phyloP scores from a whole-genome alignment of 2,113 vertebrate species.

The Labeo catla region DNA sequence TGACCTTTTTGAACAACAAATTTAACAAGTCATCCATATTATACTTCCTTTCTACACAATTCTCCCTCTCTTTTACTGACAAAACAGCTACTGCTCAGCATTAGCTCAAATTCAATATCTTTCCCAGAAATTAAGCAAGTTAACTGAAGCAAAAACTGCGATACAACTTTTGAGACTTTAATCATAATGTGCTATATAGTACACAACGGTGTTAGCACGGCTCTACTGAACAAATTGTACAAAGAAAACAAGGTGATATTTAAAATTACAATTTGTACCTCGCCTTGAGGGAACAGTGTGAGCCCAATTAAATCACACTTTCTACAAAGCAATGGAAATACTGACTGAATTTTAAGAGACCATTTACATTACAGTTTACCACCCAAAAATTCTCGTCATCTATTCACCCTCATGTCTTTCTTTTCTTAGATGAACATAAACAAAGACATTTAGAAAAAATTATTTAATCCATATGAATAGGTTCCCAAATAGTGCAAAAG shows the following conservation, averaged over 20 bases:
- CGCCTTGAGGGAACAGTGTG: neutral
- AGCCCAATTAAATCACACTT: neutral
- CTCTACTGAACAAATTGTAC: neutral
- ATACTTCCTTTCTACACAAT: neutral
- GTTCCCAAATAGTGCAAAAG: neutral
- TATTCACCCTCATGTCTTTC: neutral
- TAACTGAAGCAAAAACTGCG: neutral
- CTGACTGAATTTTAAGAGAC: neutral
- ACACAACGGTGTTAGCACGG: neutral
- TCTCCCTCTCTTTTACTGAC: conserved; percentile 1
- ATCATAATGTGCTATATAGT: neutral
- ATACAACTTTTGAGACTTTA: neutral
- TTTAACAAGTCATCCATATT: neutral
- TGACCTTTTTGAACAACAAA: neutral
- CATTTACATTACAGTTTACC: neutral
- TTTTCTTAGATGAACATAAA: neutral
- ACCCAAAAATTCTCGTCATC: neutral
- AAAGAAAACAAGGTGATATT: neutral
- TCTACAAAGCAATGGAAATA: neutral
- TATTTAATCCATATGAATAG: neutral
- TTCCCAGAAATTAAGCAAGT: neutral
- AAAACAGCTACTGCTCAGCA: neutral
- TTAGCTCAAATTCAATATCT: neutral
- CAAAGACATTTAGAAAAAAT: neutral
- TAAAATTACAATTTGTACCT: neutral